Base-by-base conservation (phyloP, 2,797 vertebrate genomes). In the Morus bassanus region DNA sequence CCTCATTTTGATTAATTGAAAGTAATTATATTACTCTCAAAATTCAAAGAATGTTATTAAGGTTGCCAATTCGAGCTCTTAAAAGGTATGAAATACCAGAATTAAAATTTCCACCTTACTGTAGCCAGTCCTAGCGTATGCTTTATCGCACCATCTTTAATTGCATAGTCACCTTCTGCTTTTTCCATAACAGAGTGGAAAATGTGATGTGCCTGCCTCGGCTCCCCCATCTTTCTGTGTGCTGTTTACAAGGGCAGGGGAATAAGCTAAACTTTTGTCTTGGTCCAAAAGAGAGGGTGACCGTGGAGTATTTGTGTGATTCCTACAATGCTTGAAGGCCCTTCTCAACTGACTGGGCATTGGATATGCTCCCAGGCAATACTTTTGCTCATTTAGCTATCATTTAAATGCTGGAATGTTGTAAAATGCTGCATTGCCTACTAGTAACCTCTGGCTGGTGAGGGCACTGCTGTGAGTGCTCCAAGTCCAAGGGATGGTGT, bases 171-270 rank as follows among this genome's bases (percentile, higher is more conserved):
- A 48, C 65, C 46, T 70, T 70, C 45, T 68, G 6, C 50, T 92
- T 93, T 97, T 96, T 92, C 78, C 85, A 7, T 51, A 83, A 61
- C 46, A 61, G 85, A 72, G 41, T 89, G 91, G 92, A 96, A 89
- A 96, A 92, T 54, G 41, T 84, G 68, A 74, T 56, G 31, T 67
- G 43, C 86, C 94, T 74, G 37, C 24, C 24, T 92, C 22, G 1
- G 50, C 61, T 88, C 11, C 60, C 30, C 18, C 30, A 21, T 92
- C 41, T 77, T 51, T 65, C 57, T 46, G 5, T 64, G 31, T 64
- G 56, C 72, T 78, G 37, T 91, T 94, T 83, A 65, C 60, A 68
- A 48, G 10, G 65, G 53, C 60, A 80, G 39, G 63, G 46, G 67
- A 91, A 69, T 37, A 51, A 91, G 72, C 45, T 74, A 13, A 75